phyloP scores from a whole-genome alignment of 1,140 invertebrate species.

The Platorchestia sp. region DNA sequence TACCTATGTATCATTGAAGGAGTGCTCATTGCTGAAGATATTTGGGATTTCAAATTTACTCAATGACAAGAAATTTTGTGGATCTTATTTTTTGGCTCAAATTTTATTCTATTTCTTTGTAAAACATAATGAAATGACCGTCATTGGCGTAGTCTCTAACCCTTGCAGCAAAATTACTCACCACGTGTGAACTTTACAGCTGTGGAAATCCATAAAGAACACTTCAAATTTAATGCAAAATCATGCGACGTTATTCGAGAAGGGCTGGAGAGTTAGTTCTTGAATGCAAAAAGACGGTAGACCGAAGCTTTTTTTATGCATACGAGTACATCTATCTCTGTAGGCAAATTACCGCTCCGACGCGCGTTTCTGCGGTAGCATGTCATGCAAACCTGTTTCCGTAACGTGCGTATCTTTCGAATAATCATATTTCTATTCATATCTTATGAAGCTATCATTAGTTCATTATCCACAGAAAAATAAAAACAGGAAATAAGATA shows the following conservation, averaged over 20 bases:
- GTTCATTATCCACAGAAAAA: not conserved
- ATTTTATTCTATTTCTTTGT: not conserved
- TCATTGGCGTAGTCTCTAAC: not conserved
- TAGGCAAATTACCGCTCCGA: not conserved
- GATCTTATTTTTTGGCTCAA: not conserved
- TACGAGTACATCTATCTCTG: not conserved
- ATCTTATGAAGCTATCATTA: not conserved
- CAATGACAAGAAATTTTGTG: not conserved
- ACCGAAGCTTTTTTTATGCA: not conserved
- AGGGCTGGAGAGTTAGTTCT: not conserved
- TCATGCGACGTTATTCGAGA: not conserved
- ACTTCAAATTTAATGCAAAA: not conserved
- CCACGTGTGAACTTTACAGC: too few relatives aligned
- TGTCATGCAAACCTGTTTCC: too few relatives aligned
- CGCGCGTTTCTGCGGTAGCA: too few relatives aligned
- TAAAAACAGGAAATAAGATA: not conserved
- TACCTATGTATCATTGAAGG: not conserved
- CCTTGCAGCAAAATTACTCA: not conserved
- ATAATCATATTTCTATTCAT: too few relatives aligned
- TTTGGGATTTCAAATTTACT: not conserved
- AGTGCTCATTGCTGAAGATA: not conserved
- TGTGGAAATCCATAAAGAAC: not conserved
- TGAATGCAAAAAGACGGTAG: not conserved
- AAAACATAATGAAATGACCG: not conserved
- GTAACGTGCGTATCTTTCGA: too few relatives aligned